Conservation (phyloP, 1,140 invertebrate species). For the Brachionus rubens region DNA sequence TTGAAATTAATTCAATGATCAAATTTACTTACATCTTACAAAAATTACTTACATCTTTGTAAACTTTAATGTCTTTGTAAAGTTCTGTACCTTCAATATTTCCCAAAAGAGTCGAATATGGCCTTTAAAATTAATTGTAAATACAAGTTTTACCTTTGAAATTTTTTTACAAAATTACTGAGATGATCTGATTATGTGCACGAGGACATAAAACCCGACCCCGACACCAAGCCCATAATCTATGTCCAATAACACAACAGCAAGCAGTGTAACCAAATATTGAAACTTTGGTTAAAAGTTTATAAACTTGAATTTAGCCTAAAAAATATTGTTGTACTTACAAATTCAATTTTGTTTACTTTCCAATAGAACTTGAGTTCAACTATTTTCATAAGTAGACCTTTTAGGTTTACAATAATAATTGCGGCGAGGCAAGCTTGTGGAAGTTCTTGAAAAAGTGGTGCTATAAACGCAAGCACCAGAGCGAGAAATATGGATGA, state of each 20-base stretch:
- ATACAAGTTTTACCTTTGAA: background rate
- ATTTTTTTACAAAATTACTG: constrained; percentile 58
- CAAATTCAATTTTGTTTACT: constrained; percentile 56
- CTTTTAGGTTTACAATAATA: constrained; percentile 62
- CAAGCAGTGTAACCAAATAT: constrained; percentile 47
- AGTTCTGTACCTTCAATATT: constrained; percentile 46
- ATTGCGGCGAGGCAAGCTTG: constrained; percentile 57
- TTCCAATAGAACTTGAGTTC: constrained; percentile 52
- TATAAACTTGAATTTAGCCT: no score
- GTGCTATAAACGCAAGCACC: constrained; percentile 62
- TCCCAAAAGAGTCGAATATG: constrained; percentile 42
- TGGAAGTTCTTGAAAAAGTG: constrained; percentile 59
- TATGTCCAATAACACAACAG: constrained; percentile 47
- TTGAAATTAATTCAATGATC: background rate
- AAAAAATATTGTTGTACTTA: no score
- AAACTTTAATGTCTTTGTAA: constrained; percentile 41
- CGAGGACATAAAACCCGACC: constrained; percentile 45
- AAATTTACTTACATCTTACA: no score
- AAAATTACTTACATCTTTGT: no score
- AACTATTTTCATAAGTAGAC: constrained; percentile 60
- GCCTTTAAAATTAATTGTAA: background rate
- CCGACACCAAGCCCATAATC: constrained; percentile 51
- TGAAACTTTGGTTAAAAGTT: constrained; percentile 49
- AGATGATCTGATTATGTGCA: constrained; percentile 53
- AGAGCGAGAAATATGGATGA: constrained; percentile 58